These are phyloP conservation scores for Plecturocebus donacophilus DNA, from an alignment of 2,113 vertebrate species.

Conservation along the genomic window DNA sequence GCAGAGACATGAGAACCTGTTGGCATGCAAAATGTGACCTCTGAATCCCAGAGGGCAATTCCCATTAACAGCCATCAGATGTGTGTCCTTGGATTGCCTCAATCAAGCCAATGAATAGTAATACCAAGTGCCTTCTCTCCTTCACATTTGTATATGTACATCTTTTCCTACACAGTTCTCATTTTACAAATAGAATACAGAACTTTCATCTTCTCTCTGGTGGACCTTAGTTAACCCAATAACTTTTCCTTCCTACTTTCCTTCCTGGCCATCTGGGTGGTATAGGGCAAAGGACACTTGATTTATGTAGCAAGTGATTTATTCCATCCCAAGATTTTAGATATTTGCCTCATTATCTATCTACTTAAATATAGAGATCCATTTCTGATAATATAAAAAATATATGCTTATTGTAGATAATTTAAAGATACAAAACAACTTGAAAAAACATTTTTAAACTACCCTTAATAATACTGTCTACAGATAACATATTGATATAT, in stretches of 20 bases:
- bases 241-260: not conserved
- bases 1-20: not conserved
- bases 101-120: not conserved
- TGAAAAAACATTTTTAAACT: slow-evolving; percentile 16
- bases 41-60: not conserved
- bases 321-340: not conserved
- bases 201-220: not conserved
- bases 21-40: not conserved
- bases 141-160: not conserved
- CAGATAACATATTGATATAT: not conserved
- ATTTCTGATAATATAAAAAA: slow-evolving; percentile 20
- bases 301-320: not conserved
- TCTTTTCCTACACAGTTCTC: not conserved
- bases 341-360: not conserved
- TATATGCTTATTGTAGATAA: not conserved
- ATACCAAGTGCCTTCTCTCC: not conserved
- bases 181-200: not conserved
- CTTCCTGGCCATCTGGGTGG: not conserved
- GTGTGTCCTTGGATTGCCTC: slow-evolving; percentile 25
- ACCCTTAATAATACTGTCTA: not conserved
- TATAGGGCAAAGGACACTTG: not conserved
- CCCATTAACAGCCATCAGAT: not conserved
- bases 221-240: not conserved
- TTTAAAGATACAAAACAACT: not conserved
- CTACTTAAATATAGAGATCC: not conserved